Conservation (phyloP, 2,113 vertebrate species). For the Bostrychus sinensis region DNA sequence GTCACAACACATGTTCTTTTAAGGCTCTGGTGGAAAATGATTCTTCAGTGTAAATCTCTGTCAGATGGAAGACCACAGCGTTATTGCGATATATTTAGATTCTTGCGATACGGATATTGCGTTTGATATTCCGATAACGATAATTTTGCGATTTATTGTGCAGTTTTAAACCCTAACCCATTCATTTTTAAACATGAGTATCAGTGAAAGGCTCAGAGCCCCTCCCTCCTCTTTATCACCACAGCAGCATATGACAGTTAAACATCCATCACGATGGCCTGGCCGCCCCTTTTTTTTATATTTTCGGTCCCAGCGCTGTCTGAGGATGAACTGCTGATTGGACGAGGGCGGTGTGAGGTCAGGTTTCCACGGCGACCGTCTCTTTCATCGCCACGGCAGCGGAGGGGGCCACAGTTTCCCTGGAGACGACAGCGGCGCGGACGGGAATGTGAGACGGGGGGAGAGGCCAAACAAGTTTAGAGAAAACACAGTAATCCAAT, state of each 20-base stretch:
- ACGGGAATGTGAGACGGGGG: constrained; percentile 72
- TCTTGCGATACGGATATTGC: no score
- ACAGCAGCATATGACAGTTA: constrained; percentile 59
- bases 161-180: constrained; percentile 18
- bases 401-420: constrained; percentile 69
- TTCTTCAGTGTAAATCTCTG: no score
- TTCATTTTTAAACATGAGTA: constrained; percentile 32
- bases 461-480: constrained; percentile 75
- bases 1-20: no score
- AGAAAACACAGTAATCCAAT: constrained; percentile 77
- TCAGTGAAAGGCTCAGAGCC: constrained; percentile 41
- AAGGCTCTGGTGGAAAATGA: no score
- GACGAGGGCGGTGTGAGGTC: constrained; percentile 69
- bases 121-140: no score
- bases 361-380: constrained; percentile 71
- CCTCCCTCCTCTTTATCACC: constrained; percentile 51
- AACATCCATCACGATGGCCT: constrained; percentile 60
- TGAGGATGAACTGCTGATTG: constrained; percentile 24
- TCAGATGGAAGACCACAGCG: no score
- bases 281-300: constrained; percentile 44
- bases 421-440: constrained; percentile 59
- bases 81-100: no score
- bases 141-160: no score
- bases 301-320: constrained; percentile 36
- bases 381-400: constrained; percentile 78